A percentile compares a stretch with the other conserved stretches of the same genome.
phyloP scores from a whole-genome alignment of 2,113 vertebrate genomes.

The Cromileptes altivelis region DNA sequence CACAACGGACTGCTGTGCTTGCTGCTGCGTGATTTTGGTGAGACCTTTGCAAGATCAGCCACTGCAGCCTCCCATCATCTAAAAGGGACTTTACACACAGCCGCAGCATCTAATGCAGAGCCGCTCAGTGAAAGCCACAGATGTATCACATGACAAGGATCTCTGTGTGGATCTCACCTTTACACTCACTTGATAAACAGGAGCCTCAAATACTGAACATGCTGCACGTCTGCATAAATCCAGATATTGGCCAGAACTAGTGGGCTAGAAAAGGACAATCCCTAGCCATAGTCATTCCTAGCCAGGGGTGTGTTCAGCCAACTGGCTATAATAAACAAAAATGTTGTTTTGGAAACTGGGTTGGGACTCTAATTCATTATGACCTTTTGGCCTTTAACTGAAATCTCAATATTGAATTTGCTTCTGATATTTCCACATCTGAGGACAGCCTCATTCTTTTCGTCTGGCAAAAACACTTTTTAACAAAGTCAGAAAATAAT shows the following conservation, averaged over 20 bases:
- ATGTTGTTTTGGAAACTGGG: constrained; percentile 22
- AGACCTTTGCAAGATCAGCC: constrained; percentile 39
- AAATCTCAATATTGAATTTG: constrained; percentile 9
- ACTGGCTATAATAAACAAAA: not conserved
- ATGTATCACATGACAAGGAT: constrained; percentile 25
- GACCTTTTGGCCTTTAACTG: constrained; percentile 13
- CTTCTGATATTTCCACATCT: not conserved
- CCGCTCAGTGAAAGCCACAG: constrained; percentile 46
- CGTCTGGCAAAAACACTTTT: not conserved
- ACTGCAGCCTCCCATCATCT: constrained; percentile 2
- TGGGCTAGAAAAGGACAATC: not conserved
- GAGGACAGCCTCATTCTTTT: not conserved
- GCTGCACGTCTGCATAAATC: not conserved
- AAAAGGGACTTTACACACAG: constrained; percentile 57
- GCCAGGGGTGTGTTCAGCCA: constrained; percentile 4
- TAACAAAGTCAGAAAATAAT: not conserved
- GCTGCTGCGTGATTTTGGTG: constrained; percentile 15
- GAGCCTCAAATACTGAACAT: not conserved
- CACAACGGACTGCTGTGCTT: not conserved
- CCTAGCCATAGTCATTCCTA: not conserved
- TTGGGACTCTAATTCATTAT: constrained; percentile 12
- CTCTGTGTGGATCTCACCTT: constrained; percentile 20
- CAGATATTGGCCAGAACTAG: not conserved
- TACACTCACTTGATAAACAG: constrained; percentile 9
- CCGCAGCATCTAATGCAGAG: constrained; percentile 32